These are phyloP conservation scores for Phalanger gymnotis DNA, from an alignment of 2,797 vertebrate species.

Conservation along the genomic window DNA sequence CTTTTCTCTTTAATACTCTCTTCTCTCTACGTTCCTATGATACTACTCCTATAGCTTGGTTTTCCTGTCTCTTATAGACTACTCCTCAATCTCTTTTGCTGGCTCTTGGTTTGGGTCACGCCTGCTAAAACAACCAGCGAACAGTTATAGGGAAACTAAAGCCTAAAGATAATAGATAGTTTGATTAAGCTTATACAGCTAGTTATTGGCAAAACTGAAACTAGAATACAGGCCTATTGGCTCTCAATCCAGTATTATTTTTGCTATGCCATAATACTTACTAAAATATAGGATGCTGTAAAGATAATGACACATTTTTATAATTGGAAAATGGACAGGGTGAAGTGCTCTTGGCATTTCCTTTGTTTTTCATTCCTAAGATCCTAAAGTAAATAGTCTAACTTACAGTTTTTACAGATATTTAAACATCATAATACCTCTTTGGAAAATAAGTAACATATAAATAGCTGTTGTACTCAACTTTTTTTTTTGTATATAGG, in stretches of 20 bases:
- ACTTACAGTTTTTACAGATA: slow-evolving; percentile 4
- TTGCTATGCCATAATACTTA: not conserved
- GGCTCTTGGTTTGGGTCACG: not conserved
- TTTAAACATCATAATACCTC: not conserved
- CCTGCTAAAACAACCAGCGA: not conserved
- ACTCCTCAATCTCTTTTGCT: not conserved
- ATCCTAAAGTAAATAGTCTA: slow-evolving; percentile 9
- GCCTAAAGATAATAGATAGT: not conserved
- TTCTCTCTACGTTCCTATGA: not conserved
- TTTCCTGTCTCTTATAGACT: not conserved
- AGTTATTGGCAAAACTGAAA: not conserved
- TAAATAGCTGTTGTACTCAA: not conserved
- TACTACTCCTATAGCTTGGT: not conserved
- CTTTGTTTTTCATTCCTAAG: not conserved
- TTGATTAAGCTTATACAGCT: not conserved
- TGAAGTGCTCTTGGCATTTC: not conserved
- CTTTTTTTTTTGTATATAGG: not conserved
- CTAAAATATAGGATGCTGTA: not conserved
- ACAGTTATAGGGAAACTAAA: not conserved
- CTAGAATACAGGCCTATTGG: not conserved
- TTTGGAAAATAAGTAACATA: slow-evolving; percentile 4
- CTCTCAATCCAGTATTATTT: not conserved
- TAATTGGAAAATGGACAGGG: not conserved
- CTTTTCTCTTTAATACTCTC: not conserved
- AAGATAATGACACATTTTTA: not conserved